Evolutionary conservation across 1,140 invertebrate species (phyloP).

Genomic region (Aphis gossypii): DNA sequence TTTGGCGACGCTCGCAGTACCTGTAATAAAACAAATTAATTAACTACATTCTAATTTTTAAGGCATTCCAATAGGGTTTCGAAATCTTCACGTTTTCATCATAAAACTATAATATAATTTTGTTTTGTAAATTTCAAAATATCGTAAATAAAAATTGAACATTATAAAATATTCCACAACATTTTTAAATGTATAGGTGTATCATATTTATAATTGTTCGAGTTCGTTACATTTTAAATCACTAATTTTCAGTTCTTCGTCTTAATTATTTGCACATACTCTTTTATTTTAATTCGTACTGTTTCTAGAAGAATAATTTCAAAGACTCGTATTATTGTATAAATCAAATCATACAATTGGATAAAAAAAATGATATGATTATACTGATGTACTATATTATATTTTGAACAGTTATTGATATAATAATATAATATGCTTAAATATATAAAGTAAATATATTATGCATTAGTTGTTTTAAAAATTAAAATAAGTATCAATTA

Average conservation of each 20-base stretch:
- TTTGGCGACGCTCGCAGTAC: constrained; percentile 76
- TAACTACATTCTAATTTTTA: background rate
- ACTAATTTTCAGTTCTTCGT: background rate
- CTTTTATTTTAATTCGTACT: background rate
- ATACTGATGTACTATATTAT: no score
- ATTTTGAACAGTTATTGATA: no score
- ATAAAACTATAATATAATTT: background rate
- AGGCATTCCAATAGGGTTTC: background rate
- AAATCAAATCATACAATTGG: background rate
- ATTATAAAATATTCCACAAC: no score
- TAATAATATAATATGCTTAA: no score
- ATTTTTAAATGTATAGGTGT: no score
- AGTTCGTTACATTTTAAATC: background rate
- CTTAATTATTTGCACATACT: background rate
- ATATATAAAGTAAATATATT: no score
- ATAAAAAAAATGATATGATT: background rate
- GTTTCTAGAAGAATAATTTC: background rate
- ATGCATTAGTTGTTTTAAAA: no score
- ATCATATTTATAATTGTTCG: background rate
- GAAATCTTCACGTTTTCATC: background rate
- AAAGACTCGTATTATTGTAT: background rate
- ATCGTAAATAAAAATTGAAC: background rate
- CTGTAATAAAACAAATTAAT: constrained; percentile 63
- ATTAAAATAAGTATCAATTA: no score
- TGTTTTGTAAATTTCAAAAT: background rate